Conservation (phyloP, 2,797 vertebrate genomes). For the Basileuterus tristriatus region DNA sequence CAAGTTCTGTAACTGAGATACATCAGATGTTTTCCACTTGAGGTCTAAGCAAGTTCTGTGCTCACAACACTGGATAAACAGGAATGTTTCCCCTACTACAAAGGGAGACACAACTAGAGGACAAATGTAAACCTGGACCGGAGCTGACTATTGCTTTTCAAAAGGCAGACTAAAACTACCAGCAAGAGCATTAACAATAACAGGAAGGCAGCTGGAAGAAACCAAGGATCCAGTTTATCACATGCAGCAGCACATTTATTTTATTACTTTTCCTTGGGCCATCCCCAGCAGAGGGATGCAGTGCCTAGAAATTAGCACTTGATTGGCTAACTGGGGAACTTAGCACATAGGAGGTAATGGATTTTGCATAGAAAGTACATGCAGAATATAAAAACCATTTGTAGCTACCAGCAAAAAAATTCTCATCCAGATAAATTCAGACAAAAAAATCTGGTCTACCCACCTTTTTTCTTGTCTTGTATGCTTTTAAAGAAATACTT, state of each 20-base stretch:
- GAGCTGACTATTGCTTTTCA: neutral
- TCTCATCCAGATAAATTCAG: neutral
- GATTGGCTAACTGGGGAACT: neutral
- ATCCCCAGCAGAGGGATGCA: neutral
- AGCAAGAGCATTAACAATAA: constrained; percentile 3
- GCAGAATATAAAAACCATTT: neutral
- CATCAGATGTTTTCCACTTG: neutral
- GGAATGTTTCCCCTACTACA: neutral
- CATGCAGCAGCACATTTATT: neutral
- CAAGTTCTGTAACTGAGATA: neutral
- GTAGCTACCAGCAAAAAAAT: neutral
- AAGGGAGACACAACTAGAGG: neutral
- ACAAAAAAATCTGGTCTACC: neutral
- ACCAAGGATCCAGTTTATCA: constrained; percentile 16
- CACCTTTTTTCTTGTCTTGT: neutral
- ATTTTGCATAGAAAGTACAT: neutral
- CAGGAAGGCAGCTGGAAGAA: constrained; percentile 21
- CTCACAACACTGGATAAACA: accelerated
- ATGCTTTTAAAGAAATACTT: neutral
- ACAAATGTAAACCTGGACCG: neutral
- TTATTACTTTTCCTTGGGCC: neutral
- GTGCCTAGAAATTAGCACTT: neutral
- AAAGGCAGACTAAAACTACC: constrained; percentile 25
- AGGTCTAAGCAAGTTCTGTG: neutral
- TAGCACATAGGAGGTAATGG: neutral